These are phyloP conservation scores for Lophochroa leadbeateri DNA, from an alignment of 2,113 vertebrate species.

Conservation along the genomic window DNA sequence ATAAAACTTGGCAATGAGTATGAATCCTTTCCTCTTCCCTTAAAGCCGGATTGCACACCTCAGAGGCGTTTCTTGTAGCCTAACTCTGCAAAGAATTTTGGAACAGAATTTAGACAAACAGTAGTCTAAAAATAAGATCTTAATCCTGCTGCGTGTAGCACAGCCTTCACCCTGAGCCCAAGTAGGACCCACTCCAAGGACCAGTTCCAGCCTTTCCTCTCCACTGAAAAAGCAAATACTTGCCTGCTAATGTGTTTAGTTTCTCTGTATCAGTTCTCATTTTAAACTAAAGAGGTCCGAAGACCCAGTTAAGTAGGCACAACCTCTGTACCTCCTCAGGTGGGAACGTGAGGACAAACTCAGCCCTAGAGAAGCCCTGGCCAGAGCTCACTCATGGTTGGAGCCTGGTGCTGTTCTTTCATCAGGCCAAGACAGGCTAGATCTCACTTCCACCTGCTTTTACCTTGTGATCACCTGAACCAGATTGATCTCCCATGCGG, in stretches of 20 bases:
- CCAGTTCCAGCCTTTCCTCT: background rate
- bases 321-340: background rate
- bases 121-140: background rate
- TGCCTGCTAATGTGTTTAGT: background rate
- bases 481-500: background rate
- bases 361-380: background rate
- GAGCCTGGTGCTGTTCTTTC: no score
- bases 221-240: background rate
- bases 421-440: background rate
- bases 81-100: background rate
- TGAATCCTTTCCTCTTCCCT: background rate
- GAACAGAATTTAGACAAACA: background rate
- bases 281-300: background rate
- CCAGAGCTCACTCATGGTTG: background rate
- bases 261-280: background rate
- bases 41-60: background rate
- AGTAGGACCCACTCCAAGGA: background rate
- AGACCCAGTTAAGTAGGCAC: background rate
- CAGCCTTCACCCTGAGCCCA: background rate
- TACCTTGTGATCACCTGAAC: rapidly evolving
- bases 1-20: background rate
- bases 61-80: background rate
- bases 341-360: background rate
- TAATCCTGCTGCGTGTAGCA: background rate
- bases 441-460: background rate